These are phyloP conservation scores for Neoaliturus tenellus DNA, from an alignment of 2,888 invertebrate genomes.

Conservation along the genomic window DNA sequence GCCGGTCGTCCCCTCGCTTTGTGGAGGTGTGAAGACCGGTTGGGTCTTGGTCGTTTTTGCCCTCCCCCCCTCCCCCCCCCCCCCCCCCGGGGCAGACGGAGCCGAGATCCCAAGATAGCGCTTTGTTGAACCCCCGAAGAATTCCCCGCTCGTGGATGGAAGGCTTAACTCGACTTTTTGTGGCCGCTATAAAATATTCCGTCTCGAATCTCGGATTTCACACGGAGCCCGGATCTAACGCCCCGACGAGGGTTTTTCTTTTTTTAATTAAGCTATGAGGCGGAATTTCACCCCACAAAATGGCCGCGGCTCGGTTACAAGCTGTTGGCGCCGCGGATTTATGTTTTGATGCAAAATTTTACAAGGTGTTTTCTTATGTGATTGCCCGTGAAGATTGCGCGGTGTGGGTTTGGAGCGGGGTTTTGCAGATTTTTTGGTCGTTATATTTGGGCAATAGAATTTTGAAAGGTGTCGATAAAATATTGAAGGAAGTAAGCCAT, in stretches of 20 bases:
- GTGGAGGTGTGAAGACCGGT: conserved; percentile 53
- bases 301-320: not conserved
- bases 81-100: not conserved
- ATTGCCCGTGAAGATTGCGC: not conserved
- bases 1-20: conserved; percentile 28
- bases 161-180: conserved; percentile 49
- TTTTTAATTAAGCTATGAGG: conserved; percentile 42
- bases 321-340: not conserved
- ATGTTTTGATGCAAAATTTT: not conserved
- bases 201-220: conserved; percentile 38
- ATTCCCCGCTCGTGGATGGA: conserved; percentile 6
- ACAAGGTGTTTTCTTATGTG: not conserved
- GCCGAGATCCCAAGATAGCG: conserved; percentile 38
- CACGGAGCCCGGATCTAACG: conserved; percentile 25
- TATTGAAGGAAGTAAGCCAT: too few species aligned
- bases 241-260: conserved; percentile 22
- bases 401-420: not conserved
- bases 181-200: conserved; percentile 43
- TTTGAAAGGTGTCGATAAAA: too few species aligned
- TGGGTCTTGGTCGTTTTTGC: not conserved
- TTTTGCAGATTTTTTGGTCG: not conserved
- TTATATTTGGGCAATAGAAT: not conserved
- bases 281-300: conserved; percentile 16
- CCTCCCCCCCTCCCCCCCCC: not conserved
- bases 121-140: conserved; percentile 33